These are phyloP conservation scores for Eremophila alpestris DNA, from an alignment of 2,797 vertebrate species.

Conservation along the genomic window DNA sequence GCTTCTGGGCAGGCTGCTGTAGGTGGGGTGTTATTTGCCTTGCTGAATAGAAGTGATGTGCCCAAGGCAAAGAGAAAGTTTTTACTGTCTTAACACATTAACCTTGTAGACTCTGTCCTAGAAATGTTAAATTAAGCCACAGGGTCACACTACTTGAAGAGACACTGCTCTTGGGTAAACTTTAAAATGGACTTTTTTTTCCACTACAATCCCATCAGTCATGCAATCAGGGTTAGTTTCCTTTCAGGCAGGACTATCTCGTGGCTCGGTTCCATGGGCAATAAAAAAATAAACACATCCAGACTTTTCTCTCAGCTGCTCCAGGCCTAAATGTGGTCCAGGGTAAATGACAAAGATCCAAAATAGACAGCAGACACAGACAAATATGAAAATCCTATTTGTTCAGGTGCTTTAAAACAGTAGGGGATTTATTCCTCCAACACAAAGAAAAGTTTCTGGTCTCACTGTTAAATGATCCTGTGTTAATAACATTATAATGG, in stretches of 20 bases:
- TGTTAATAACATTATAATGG: neutral
- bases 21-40: conserved; percentile 63
- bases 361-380: neutral
- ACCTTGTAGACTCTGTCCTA: conserved; percentile 46
- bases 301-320: conserved; percentile 24
- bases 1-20: conserved; percentile 58
- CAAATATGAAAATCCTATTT: conserved; percentile 14
- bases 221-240: neutral
- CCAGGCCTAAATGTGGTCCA: neutral
- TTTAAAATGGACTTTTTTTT: neutral
- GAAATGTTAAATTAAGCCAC: conserved; percentile 46
- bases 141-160: neutral
- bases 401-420: conserved; percentile 11
- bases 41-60: conserved; percentile 63
- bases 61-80: conserved; percentile 60
- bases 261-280: neutral
- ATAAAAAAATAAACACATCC: conserved; percentile 28
- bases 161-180: neutral
- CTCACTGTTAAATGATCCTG: neutral
- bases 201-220: neutral
- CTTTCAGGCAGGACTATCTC: neutral
- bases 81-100: conserved; percentile 51
- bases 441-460: neutral
- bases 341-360: neutral
- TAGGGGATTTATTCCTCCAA: neutral